phyloP scores from a whole-genome alignment of 1,140 invertebrate genomes.

The Cotesia chilonis region DNA sequence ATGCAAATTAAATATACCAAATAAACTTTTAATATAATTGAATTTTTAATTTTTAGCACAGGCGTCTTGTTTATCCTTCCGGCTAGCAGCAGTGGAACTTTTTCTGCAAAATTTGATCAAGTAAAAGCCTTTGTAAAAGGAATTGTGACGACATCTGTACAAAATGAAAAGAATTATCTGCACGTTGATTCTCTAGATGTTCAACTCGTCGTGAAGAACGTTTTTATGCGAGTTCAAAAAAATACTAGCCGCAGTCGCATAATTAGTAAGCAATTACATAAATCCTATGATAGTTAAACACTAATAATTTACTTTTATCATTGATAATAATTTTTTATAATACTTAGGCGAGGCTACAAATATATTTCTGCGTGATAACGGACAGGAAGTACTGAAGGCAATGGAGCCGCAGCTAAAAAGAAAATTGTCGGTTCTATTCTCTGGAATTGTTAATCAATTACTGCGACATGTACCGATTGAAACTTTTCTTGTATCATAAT shows the following conservation, averaged over 20 bases:
- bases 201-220: slow-evolving; percentile 71
- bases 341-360: slow-evolving; percentile 77
- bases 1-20: no score
- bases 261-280: slow-evolving; percentile 68
- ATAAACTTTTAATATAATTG: neutral
- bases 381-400: slow-evolving; percentile 73
- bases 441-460: slow-evolving; percentile 73
- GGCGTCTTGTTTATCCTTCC: slow-evolving; percentile 77
- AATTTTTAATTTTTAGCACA: slow-evolving; percentile 59
- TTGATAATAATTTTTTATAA: slow-evolving; percentile 5
- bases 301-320: slow-evolving; percentile 37
- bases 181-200: slow-evolving; percentile 72
- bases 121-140: slow-evolving; percentile 72
- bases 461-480: slow-evolving; percentile 72
- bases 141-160: slow-evolving; percentile 64
- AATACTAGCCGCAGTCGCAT: slow-evolving; percentile 77
- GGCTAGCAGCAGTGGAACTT: slow-evolving; percentile 76
- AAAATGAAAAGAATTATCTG: slow-evolving; percentile 67
- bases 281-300: neutral
- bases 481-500: slow-evolving; percentile 70
- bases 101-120: slow-evolving; percentile 73
- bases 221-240: slow-evolving; percentile 73
- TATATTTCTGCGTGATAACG: slow-evolving; percentile 76
- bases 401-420: slow-evolving; percentile 76
- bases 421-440: slow-evolving; percentile 72